Conservation (phyloP, 2,113 vertebrate species). For the Elephantulus edwardii region DNA sequence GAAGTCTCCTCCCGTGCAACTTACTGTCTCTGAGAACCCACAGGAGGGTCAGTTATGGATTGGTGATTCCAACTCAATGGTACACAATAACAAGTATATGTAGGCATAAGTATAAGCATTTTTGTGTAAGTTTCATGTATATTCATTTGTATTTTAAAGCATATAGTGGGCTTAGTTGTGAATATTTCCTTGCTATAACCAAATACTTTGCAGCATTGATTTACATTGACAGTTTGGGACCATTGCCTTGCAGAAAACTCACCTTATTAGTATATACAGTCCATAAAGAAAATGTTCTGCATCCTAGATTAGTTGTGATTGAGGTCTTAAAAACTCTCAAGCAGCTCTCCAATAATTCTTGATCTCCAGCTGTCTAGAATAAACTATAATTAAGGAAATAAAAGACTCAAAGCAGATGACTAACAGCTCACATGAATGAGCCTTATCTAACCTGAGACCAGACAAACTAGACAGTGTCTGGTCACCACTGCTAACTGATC, state of each 20-base stretch:
- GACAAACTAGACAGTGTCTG: not conserved
- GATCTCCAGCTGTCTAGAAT: no score
- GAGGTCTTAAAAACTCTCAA: not conserved
- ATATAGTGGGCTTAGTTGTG: not conserved
- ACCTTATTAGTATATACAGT: not conserved
- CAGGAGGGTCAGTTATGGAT: no score
- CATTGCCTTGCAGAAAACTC: not conserved
- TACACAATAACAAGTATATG: no score
- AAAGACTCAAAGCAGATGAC: no score
- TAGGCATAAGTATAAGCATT: not conserved
- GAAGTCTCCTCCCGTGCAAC: no score
- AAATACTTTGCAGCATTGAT: no score
- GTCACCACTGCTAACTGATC: not conserved
- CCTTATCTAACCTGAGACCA: not conserved
- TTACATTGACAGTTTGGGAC: no score
- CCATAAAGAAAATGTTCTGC: not conserved
- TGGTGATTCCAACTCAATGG: no score
- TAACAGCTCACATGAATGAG: not conserved
- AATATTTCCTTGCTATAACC: not conserved
- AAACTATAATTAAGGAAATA: no score
- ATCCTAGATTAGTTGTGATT: not conserved
- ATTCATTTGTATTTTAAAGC: not conserved
- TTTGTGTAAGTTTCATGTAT: not conserved
- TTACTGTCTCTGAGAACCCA: no score
- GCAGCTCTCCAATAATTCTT: no score